Evolutionary conservation across 1,140 invertebrate species (phyloP).

Genomic region (Nylanderia fulva): DNA sequence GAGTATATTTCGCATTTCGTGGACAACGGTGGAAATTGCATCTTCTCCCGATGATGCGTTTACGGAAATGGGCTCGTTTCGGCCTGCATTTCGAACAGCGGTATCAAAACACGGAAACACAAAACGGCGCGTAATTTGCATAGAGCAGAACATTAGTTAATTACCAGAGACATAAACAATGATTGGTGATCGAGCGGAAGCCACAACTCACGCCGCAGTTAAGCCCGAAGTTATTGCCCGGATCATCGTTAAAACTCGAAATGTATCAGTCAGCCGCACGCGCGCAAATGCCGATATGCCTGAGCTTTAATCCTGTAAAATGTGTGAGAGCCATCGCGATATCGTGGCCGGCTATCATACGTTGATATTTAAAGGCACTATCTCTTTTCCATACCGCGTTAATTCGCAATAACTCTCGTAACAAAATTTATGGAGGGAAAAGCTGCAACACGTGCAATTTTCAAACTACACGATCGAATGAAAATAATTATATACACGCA

Average conservation of each 20-base stretch:
- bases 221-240: slow-evolving; percentile 85
- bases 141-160: slow-evolving; percentile 86
- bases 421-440: slow-evolving; percentile 18
- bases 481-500: background rate
- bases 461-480: background rate
- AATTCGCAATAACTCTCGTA: background rate
- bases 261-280: slow-evolving; percentile 82
- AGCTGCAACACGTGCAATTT: slow-evolving; percentile 3
- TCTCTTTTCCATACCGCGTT: slow-evolving; percentile 30
- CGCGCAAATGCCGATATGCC: slow-evolving; percentile 54
- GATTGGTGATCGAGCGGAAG: slow-evolving; percentile 83
- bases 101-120: slow-evolving; percentile 59
- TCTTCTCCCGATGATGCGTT: background rate
- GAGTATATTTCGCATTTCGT: background rate
- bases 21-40: background rate
- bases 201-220: slow-evolving; percentile 83
- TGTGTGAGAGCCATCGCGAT: slow-evolving; percentile 41
- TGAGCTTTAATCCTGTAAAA: slow-evolving; percentile 69
- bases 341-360: slow-evolving; percentile 26
- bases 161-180: slow-evolving; percentile 84
- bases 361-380: slow-evolving; percentile 39
- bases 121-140: slow-evolving; percentile 80
- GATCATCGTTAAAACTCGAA: slow-evolving; percentile 86
- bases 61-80: background rate
- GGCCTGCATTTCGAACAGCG: slow-evolving; percentile 37